Conservation (phyloP, 2,797 vertebrate genomes). For the Nothura maculosa region DNA sequence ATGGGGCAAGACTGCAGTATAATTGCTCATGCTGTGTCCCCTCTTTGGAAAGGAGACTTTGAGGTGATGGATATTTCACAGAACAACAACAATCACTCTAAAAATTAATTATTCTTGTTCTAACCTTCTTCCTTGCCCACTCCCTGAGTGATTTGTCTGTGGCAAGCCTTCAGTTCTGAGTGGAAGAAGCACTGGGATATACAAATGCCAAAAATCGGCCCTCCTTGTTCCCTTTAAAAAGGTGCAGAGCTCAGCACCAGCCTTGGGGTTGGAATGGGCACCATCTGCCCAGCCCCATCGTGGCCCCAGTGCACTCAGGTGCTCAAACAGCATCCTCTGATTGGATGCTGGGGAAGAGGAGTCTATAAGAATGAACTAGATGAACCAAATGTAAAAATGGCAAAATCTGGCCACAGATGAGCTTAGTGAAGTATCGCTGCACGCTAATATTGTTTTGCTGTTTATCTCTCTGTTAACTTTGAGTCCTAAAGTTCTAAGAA, state of each 20-base stretch:
- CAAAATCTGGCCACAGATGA: not conserved
- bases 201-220: rapidly evolving
- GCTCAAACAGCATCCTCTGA: not conserved
- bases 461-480: not conserved
- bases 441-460: not conserved
- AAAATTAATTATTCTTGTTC: not conserved
- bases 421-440: not conserved
- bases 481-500: not conserved
- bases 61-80: not conserved
- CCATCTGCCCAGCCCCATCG: not conserved
- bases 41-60: not conserved
- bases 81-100: not conserved
- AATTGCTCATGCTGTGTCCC: not conserved
- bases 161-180: not conserved
- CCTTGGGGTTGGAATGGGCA: not conserved
- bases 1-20: not conserved
- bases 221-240: not conserved
- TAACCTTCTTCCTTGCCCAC: not conserved
- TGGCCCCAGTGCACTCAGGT: not conserved
- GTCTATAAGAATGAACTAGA: not conserved
- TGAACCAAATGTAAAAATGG: not conserved
- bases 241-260: not conserved
- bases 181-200: not conserved
- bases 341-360: not conserved
- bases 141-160: not conserved